These are phyloP conservation scores for Anolis sagrei DNA, from an alignment of 2,113 vertebrate species.

Conservation along the genomic window DNA sequence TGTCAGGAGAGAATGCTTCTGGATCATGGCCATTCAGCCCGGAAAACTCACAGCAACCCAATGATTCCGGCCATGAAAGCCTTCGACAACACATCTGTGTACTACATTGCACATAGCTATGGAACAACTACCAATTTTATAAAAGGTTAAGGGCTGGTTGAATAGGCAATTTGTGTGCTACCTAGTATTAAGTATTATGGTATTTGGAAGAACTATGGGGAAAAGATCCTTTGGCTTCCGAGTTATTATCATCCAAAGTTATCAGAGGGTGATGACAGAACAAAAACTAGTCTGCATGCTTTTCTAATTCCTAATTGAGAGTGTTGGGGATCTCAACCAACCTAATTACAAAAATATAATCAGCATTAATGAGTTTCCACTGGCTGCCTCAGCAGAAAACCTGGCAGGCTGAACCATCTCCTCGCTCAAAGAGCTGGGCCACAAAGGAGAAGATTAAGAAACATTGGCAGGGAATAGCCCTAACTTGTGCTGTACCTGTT, in stretches of 20 bases:
- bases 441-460: conserved; percentile 8
- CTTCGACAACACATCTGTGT: too few species aligned
- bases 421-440: conserved; percentile 29
- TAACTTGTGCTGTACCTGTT: conserved; percentile 33
- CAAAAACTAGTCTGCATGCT: neutral
- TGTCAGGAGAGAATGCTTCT: too few species aligned
- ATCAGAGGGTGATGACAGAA: neutral
- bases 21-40: too few species aligned
- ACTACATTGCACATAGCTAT: neutral
- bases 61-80: too few species aligned
- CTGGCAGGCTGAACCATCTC: conserved; percentile 30
- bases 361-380: neutral
- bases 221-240: neutral
- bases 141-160: neutral
- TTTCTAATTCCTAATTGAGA: conserved; percentile 16
- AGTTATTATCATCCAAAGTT: neutral
- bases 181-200: neutral
- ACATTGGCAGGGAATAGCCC: conserved; percentile 22
- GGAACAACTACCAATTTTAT: neutral
- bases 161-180: neutral
- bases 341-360: conserved; percentile 33
- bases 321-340: conserved; percentile 24
- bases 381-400: conserved; percentile 31
- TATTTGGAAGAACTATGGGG: neutral
- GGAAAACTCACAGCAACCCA: too few species aligned